Evolutionary conservation across 2,113 vertebrate species (phyloP), one percentile per base, ranked within the genome.

Genomic region (Erythrolamprus reginae): DNA sequence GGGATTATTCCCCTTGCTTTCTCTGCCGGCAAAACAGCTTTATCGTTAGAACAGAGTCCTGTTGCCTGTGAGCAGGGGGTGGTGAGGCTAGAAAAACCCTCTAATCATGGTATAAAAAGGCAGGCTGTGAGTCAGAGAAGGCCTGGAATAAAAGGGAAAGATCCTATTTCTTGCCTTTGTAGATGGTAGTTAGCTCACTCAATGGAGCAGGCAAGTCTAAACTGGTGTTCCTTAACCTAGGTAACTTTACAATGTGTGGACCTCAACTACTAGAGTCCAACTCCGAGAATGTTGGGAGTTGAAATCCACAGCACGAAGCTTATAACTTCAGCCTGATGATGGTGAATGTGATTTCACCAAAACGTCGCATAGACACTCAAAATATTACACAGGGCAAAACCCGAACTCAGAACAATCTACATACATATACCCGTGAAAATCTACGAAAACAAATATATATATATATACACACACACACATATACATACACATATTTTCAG

Each of bases 111-210:
- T 12, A 77, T 82, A 87, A 91, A 38, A 89, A 89, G 48, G 38
- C 47, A 1, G 38, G 58, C 38, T 42, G 56, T 88, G 92, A 93
- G 86, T 91, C 92, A 90, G 89, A 15, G 51, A 86, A 91, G 47
- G 58, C 56, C 89, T 38, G 45, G 90, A 82, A 88, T 65, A 85
- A 93, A 90, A 90, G 90, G 82, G 9, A 61, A 84, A 88, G 90
- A 86, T 90, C 90, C 48, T 7, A 88, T 92, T 92, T 92, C 92
- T 89, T 47, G 38, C 82, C 89, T 93, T 91, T 55, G 53, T 88
- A 86, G 86, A 77, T 47, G 38, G 86, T 84, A 92, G 89, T 92
- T 93, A 92, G 53, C 52, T 47, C 47, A 21, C 90, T 92, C 86
- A 65, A 24, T 85, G 38, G 55, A 38, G 21, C 86, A 82, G 89